These are phyloP conservation scores for Tricholauxania praeusta DNA, from an alignment of 2,888 invertebrate species.

Conservation along the genomic window DNA sequence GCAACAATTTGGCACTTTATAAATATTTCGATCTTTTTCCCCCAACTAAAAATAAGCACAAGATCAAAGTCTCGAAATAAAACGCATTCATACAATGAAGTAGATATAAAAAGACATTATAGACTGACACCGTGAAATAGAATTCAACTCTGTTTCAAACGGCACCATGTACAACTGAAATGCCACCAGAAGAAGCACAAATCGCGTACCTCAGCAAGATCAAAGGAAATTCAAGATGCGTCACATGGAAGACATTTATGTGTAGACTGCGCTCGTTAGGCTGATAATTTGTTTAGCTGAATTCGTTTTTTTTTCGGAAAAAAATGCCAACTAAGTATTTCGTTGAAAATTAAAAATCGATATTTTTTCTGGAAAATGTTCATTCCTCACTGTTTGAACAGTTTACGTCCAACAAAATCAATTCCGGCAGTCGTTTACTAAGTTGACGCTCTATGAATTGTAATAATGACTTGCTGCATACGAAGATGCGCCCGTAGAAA, in stretches of 20 bases:
- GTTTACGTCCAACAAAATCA: constrained; percentile 2
- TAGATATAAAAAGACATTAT: constrained; percentile 23
- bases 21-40: constrained; percentile 37
- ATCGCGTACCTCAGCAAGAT: constrained; percentile 11
- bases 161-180: too few relatives aligned
- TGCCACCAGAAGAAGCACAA: not conserved
- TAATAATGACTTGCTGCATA: not conserved
- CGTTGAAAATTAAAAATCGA: constrained; percentile 30
- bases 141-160: too few relatives aligned
- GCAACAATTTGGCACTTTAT: constrained; percentile 25
- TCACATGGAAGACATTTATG: not conserved
- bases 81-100: not conserved
- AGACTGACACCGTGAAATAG: too few relatives aligned
- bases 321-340: constrained; percentile 17
- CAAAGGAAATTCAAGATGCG: constrained; percentile 18
- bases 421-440: not conserved
- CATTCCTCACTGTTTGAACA: not conserved
- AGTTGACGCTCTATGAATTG: not conserved
- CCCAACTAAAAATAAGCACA: constrained; percentile 45
- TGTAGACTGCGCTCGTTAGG: not conserved
- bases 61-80: constrained; percentile 43
- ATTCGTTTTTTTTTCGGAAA: not conserved
- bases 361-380: constrained; percentile 11
- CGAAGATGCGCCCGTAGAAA: not conserved
- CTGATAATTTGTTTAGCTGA: not conserved